A percentile compares a stretch with the other conserved stretches of the same genome.
Conservation (phyloP, 2,888 invertebrate species). For the Lampropteryx suffumata region DNA sequence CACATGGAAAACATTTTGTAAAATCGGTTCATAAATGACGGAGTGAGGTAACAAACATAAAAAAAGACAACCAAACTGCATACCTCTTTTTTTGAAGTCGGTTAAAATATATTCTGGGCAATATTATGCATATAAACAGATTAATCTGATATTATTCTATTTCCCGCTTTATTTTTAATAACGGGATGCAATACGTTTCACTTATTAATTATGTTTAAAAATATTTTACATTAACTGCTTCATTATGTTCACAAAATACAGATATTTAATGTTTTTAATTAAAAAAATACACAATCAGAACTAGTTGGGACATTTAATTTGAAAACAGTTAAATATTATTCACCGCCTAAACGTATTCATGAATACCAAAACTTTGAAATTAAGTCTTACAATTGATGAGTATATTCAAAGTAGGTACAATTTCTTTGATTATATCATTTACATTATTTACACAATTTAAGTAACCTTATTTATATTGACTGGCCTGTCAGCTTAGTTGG, state of each 20-base stretch:
- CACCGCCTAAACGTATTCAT: neutral
- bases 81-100: no score
- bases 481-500: no score
- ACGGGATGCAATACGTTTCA: conserved; percentile 4
- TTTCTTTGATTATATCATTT: neutral
- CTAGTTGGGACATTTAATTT: neutral
- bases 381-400: conserved; percentile 3
- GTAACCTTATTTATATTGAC: no score
- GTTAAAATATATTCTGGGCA: no score
- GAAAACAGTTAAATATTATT: neutral
- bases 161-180: neutral
- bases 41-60: no score
- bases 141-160: no score
- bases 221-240: conserved; percentile 3
- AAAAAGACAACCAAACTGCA: no score
- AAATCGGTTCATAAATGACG: no score
- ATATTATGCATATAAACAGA: no score
- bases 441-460: no score
- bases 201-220: neutral
- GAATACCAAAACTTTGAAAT: conserved; percentile 3
- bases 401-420: neutral
- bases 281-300: conserved; percentile 5
- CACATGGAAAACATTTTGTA: no score
- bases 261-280: conserved; percentile 2
- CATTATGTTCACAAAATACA: conserved; percentile 3